Base-by-base conservation (phyloP, 2,888 invertebrate species). In the Pelosia muscerda region DNA sequence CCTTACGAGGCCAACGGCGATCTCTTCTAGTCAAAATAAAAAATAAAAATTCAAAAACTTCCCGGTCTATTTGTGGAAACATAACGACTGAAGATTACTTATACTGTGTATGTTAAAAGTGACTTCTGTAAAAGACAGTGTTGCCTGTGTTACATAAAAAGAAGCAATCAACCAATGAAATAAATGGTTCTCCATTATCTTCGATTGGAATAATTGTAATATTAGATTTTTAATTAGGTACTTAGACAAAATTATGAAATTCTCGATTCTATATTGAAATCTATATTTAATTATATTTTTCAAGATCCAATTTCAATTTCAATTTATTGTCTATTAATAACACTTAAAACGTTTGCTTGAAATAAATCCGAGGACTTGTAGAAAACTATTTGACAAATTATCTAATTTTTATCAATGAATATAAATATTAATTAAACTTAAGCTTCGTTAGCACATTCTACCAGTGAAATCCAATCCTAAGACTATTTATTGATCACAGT, bases 1-100 rank as follows among this genome's bases (percentile, higher is more conserved):
- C n/a, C n/a, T n/a, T n/a, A n/a, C n/a, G n/a, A n/a, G n/a, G n/a
- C n/a, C n/a, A n/a, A n/a, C n/a, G n/a, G n/a, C n/a, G n/a, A n/a
- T n/a, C n/a, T n/a, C n/a, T n/a, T n/a, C n/a, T n/a, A n/a, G n/a
- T n/a, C n/a, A n/a, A n/a, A 73, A 65, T 15, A n/a, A 19, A 64
- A 68, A 8, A 3, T 28, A 61, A 59, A 74, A 58, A 65, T 74
- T 72, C 68, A 69, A 63, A 70, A 76, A 79, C 77, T 81, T 74
- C 73, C 72, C 77, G 76, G 71, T 81, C 75, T 75, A 74, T 70
- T 74, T 74, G 76, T 72, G 78, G 72, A 79, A 64, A 74, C 76
- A 77, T 82, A n/a, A n/a, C n/a, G n/a, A n/a, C n/a, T n/a, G 77
- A 81, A 66, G 72, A n/a, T 9, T n/a, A 74, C n/a, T n/a, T n/a